Base-by-base conservation (phyloP, 2,797 vertebrate species). In the Limnodromus scolopaceus region DNA sequence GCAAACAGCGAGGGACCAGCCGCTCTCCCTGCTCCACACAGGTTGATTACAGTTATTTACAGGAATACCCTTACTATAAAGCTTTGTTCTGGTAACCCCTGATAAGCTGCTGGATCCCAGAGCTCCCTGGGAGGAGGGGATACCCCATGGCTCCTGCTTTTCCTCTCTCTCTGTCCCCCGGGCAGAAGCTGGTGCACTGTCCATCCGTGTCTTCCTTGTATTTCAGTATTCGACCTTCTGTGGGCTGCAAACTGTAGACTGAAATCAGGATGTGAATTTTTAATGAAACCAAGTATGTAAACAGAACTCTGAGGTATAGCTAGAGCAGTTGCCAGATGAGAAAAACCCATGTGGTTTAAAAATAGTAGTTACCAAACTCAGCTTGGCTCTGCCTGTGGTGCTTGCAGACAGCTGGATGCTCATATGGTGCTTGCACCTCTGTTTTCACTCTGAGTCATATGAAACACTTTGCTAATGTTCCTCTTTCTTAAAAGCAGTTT, bases 211-310 rank as follows among this genome's bases (percentile, higher is more conserved):
- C 49, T 54, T 65, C 39, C 79, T 57, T 13, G 6, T 17, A 10
- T 74, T 69, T 69, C 84, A 16, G 39, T 27, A 13, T 77, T 79
- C 2, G 3, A 32, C 88, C 84, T 92, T 72, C 45, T 19, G 54
- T 83, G 69, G 75, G 79, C 75, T 86, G 55, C 45, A 16, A 34
- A 25, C 54, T 48, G 78, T 39, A 75, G 86, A 12, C 70, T 82
- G 92, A 84, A 84, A 39, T 69, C 32, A 17, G 55, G 72, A 81
- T 79, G 93, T 90, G 88, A 84, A 54, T 95, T 78, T 80, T 36
- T 93, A 88, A 84, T 91, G 93, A 94, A 92, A 79, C 77, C 58
- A 8, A 87, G 77, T 16, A 7, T 60, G 55, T 90, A 87, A 95
- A 89, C 84, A 96, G 92, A 84, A 24, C 60, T 60, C 60, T 60